Conservation (phyloP, 2,797 vertebrate genomes). For the Oryzias dopingdopingensis region DNA sequence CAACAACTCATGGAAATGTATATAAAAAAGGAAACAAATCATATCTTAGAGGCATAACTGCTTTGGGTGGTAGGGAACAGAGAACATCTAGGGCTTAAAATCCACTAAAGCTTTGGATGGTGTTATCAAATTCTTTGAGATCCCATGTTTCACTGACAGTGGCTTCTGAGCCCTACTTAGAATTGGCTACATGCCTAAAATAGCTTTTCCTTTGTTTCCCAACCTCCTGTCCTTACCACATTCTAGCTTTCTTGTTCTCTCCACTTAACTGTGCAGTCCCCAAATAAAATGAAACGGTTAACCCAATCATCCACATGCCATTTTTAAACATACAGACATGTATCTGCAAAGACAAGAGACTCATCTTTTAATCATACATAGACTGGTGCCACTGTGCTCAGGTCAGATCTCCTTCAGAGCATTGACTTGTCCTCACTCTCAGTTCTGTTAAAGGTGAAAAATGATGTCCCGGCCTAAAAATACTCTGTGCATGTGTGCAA, state of each 20-base stretch:
- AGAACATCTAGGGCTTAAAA: conserved; percentile 11
- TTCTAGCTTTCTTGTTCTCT: conserved; percentile 2
- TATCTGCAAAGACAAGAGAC: conserved; percentile 41
- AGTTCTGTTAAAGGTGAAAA: conserved; percentile 44
- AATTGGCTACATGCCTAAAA: conserved; percentile 7
- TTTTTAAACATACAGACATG: conserved; percentile 42
- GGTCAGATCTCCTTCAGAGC: conserved; percentile 56
- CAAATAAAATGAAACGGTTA: conserved; percentile 28
- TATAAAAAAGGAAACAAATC: background rate
- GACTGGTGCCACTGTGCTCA: conserved; percentile 32
- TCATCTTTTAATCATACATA: conserved; percentile 54
- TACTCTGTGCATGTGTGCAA: conserved; percentile 36
- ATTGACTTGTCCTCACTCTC: conserved; percentile 55
- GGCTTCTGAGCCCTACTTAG: conserved; percentile 7
- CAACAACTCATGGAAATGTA: background rate
- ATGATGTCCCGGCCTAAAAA: conserved; percentile 61
- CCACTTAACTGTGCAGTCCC: conserved; percentile 6
- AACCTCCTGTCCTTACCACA: conserved; percentile 1
- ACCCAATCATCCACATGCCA: conserved; percentile 38
- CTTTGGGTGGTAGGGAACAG: background rate
- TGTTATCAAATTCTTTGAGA: background rate
- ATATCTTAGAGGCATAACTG: background rate
- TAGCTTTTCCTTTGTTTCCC: conserved; percentile 8
- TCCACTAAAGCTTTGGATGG: background rate
- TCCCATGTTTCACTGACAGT: conserved; percentile 1